phyloP scores from a whole-genome alignment of 2,888 invertebrate genomes.

The Trypoxylon attenuatum region DNA sequence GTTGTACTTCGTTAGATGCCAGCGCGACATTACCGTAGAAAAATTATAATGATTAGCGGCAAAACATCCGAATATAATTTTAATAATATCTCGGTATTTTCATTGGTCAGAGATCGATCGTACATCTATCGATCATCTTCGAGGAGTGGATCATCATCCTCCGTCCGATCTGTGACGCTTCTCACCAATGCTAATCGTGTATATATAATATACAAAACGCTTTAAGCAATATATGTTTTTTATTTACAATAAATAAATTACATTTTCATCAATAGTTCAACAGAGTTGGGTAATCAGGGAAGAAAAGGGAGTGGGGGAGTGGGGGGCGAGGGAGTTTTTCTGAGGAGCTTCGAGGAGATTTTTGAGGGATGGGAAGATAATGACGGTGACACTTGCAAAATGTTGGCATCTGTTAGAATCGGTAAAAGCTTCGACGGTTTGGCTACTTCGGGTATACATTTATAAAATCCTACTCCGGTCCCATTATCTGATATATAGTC shows the following conservation, averaged over 20 bases:
- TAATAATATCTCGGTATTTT: not conserved
- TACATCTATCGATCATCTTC: conserved; percentile 24
- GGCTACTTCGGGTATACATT: conserved; percentile 50
- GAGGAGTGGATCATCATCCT: no score
- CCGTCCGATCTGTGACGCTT: no score
- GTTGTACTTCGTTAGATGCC: conserved; percentile 39
- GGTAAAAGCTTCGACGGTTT: conserved; percentile 48
- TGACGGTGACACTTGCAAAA: conserved; percentile 52
- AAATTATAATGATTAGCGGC: no score
- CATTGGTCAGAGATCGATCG: not conserved
- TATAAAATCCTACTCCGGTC: conserved; percentile 65
- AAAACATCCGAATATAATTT: not conserved
- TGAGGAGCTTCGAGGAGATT: no score
- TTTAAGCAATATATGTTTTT: conserved; percentile 66
- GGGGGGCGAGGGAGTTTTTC: no score
- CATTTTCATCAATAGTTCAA: conserved; percentile 64
- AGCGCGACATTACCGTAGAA: conserved; percentile 25
- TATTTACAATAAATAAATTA: conserved; percentile 72
- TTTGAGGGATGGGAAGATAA: not conserved
- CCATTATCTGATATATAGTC: conserved; percentile 60
- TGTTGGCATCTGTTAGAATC: conserved; percentile 49
- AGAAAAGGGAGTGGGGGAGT: no score
- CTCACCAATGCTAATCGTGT: no score
- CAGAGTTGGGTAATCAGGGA: conserved; percentile 61
- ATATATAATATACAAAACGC: conserved; percentile 36